These are phyloP conservation scores for Hoplodrina blanda DNA, from an alignment of 2,888 invertebrate genomes.

Conservation along the genomic window DNA sequence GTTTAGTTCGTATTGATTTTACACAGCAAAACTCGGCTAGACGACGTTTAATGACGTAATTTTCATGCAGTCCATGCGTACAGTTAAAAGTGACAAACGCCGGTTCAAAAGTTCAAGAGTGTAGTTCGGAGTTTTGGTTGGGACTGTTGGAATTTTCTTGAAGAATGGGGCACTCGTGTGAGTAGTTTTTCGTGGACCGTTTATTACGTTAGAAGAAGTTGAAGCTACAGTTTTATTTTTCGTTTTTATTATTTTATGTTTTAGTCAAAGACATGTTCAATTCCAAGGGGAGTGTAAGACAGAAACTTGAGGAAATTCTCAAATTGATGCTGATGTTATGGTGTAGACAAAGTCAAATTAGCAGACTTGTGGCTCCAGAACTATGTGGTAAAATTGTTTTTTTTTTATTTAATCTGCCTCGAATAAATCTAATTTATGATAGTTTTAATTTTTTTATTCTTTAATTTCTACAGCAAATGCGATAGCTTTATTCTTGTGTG, in stretches of 20 bases:
- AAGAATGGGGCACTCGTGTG: slow-evolving; percentile 83
- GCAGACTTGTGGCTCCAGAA: slow-evolving; percentile 91
- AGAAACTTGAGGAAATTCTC: slow-evolving; percentile 94
- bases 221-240: slow-evolving; percentile 28
- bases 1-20: slow-evolving; percentile 82
- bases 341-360: slow-evolving; percentile 94
- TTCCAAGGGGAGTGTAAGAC: slow-evolving; percentile 83
- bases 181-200: slow-evolving; percentile 68
- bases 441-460: not conserved
- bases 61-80: slow-evolving; percentile 68
- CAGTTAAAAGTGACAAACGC: slow-evolving; percentile 67
- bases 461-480: not conserved
- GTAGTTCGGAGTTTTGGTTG: slow-evolving; percentile 32
- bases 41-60: slow-evolving; percentile 74
- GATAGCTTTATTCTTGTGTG: not conserved
- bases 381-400: slow-evolving; percentile 86
- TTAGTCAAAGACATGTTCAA: slow-evolving; percentile 83
- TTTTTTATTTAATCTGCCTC: not conserved
- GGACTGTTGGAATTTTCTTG: slow-evolving; percentile 39
- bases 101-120: slow-evolving; percentile 70
- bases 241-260: slow-evolving; percentile 67
- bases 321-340: slow-evolving; percentile 95
- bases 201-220: slow-evolving; percentile 11
- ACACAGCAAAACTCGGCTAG: slow-evolving; percentile 70
- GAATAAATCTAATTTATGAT: not conserved